Base-by-base conservation (phyloP, 2,888 invertebrate genomes). In the Apocheima hispidaria region DNA sequence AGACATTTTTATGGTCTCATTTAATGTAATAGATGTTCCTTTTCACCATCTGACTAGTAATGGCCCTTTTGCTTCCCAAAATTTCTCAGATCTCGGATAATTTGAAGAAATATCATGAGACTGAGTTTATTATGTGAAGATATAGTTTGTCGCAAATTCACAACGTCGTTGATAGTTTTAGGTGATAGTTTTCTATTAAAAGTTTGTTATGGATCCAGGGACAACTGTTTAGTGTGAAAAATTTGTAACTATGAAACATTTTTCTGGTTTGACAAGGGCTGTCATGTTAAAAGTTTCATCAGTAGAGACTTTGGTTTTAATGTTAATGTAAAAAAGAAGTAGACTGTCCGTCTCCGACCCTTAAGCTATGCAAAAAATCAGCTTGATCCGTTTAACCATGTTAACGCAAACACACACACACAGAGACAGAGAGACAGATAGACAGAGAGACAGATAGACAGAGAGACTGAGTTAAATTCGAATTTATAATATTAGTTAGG, bases 101-200 rank as follows among this genome's bases (percentile, higher is more conserved):
- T 44, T 14, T 16, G 20, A 35, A 61, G 46, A 55, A 46, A 61
- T 40, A 12, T 9, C 33, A 35, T 2, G 21, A 18, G 50, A 50
- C 26, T 28, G 30, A 21, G 16, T 50, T 46, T 33, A 43, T 40
- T 48, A 60, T 49, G 49, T 35, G 41, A 20, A 14, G 20, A 41
- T 21, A 35, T 54, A 50, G 52, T 57, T 62, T 20, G 51, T 26
- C n/a, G 40, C n/a, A 35, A 36, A 56, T 62, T 48, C 35, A 62
- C 41, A 36, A 16, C 23, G 16, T 18, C n/a, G 61, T 12, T 62
- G 61, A 62, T 57, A 41, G 61, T 40, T 62, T 62, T 52, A 62
- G 46, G 48, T 48, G 40, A 41, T 46, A 26, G 51, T 61, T 55
- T 44, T 55, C 50, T 44, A 60, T 60, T 60, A 60, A 50, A 55